These are phyloP conservation scores for Coleophora deauratella DNA, from an alignment of 2,888 invertebrate species.

Conservation along the genomic window DNA sequence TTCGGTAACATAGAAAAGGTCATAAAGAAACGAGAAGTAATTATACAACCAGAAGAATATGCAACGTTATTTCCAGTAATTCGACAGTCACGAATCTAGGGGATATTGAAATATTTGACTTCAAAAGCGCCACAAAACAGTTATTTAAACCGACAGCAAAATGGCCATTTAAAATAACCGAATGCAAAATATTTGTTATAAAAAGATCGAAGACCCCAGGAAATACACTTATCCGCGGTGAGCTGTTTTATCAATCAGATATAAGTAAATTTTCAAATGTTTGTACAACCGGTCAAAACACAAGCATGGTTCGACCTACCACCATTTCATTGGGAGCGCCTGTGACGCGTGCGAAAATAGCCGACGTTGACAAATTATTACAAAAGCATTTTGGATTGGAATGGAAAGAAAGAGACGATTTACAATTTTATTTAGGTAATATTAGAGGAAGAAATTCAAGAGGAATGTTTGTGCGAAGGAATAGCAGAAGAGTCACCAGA, in stretches of 20 bases:
- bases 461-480: slow-evolving; percentile 12
- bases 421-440: slow-evolving; percentile 16
- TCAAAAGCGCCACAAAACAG: slow-evolving; percentile 5
- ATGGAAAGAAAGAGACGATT: slow-evolving; percentile 15
- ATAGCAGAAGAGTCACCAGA: slow-evolving; percentile 11
- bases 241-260: slow-evolving; percentile 1
- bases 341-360: slow-evolving; percentile 13
- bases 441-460: slow-evolving; percentile 13
- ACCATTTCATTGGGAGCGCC: slow-evolving; percentile 11
- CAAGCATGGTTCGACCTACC: slow-evolving; percentile 13
- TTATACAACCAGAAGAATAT: slow-evolving; percentile 6
- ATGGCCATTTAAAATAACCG: slow-evolving; percentile 12
- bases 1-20: slow-evolving; percentile 13
- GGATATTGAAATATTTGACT: slow-evolving; percentile 8
- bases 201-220: slow-evolving; percentile 16
- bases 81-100: slow-evolving; percentile 1
- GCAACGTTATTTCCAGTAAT: not conserved
- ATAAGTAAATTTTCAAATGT: slow-evolving; percentile 11
- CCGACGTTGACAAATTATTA: slow-evolving; percentile 16
- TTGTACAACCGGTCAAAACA: slow-evolving; percentile 17
- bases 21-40: slow-evolving; percentile 7
- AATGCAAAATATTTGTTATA: slow-evolving; percentile 18
- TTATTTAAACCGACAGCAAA: slow-evolving; percentile 8
- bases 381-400: slow-evolving; percentile 17
- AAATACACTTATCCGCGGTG: slow-evolving; percentile 11